Evolutionary conservation across 1,140 invertebrate genomes (phyloP), one percentile per base, ranked within the genome.

Genomic region (Danaus plexippus): DNA sequence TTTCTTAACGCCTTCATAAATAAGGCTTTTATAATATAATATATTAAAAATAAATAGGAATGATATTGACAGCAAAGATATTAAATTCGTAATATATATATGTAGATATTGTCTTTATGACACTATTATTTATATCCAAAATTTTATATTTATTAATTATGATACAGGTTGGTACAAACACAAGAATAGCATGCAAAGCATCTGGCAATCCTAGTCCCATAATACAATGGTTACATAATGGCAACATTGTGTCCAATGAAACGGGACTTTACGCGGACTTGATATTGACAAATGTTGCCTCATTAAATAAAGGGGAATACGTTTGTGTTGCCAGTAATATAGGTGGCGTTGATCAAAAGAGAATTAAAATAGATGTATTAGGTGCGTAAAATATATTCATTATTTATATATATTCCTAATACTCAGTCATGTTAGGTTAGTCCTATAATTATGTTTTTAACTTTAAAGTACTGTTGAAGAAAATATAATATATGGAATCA

Each of bases 181-280:
- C 64, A 6, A 66, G 77, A 59, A 63, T 87, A 63, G 69, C 80
- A 0, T 88, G 86, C 49, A 69, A 66, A 57, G 73, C 73, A 0
- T 61, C 63, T 44, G 84, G 84, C 7, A 73, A 67, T 41, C 80
- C 83, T 0, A 11, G 43, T 0, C 77, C 82, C 0, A 68, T 54
- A 10, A 73, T 88, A 54, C 76, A 80, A 57, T 88, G 86, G 86
- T 62, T 85, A 9, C 63, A 69, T 47, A 70, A 83, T 59, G 85
- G 85, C 4, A 64, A 68, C 40, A 63, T 54, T 7, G 32, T 85
- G 1, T 63, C 64, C 41, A 63, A 74, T 13, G 78, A 84, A 47
- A 32, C 49, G 7, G 53, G 61, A 22, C 61, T 66, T 12, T 75
- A 77, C 32, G 74, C 79, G 9, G 76, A 87, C 51, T 59, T 87